phyloP scores from a whole-genome alignment of 2,113 vertebrate genomes.

The Malaclemys terrapin region DNA sequence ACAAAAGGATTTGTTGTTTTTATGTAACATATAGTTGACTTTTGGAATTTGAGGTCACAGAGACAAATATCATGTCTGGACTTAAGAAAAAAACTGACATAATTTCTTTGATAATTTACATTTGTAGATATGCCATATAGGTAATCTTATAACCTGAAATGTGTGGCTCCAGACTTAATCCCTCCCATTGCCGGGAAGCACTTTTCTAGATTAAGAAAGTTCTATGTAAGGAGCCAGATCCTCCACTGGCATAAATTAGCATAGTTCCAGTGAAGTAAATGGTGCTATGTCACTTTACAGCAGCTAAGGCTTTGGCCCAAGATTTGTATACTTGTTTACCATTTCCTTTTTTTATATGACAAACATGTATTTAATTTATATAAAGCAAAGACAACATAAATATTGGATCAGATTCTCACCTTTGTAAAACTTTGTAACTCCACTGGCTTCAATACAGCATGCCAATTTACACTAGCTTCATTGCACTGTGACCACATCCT shows the following conservation, averaged over 20 bases:
- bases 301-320: neutral
- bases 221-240: neutral
- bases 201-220: neutral
- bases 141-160: constrained; percentile 25
- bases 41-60: neutral
- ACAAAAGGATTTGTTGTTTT: neutral
- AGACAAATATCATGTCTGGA: neutral
- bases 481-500: no score
- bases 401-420: neutral
- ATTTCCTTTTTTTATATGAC: neutral
- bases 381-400: constrained; percentile 18
- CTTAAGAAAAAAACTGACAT: neutral
- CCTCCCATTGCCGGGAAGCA: neutral
- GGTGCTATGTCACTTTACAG: neutral
- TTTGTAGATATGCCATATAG: neutral
- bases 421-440: constrained; percentile 12
- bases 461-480: neutral
- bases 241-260: neutral
- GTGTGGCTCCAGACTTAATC: neutral
- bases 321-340: neutral
- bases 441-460: neutral
- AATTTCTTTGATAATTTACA: constrained; percentile 17
- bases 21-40: neutral
- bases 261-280: constrained; percentile 26
- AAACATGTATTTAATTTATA: neutral